phyloP scores from a whole-genome alignment of 2,888 invertebrate species.

The Pollenia amentaria region DNA sequence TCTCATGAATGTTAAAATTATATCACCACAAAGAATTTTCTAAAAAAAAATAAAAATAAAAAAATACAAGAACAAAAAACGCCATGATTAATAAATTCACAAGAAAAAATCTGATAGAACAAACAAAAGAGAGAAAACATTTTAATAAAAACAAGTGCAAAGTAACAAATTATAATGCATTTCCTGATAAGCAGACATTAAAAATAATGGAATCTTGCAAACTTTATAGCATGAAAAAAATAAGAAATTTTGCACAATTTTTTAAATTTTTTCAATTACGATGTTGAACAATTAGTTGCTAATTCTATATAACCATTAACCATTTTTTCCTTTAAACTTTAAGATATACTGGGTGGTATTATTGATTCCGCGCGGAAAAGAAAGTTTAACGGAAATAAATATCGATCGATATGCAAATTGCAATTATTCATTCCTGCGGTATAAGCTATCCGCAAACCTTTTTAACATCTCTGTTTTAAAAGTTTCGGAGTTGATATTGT shows the following conservation, averaged over 20 bases:
- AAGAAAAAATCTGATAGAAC: constrained; percentile 34
- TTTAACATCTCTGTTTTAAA: no score
- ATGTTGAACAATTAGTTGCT: no score
- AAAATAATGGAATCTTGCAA: constrained; percentile 32
- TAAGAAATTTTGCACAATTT: constrained; percentile 6
- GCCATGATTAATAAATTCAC: constrained; percentile 50
- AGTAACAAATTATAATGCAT: constrained; percentile 48
- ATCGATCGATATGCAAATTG: no score
- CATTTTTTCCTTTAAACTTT: no score
- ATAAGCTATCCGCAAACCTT: no score
- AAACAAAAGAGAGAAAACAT: constrained; percentile 22
- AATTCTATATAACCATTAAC: no score
- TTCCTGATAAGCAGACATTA: constrained; percentile 17
- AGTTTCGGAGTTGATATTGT: no score
- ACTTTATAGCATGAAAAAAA: constrained; percentile 20
- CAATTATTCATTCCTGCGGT: no score
- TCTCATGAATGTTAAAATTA: constrained; percentile 42
- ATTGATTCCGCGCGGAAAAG: no score
- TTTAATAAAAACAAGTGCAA: constrained; percentile 26
- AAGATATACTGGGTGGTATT: no score
- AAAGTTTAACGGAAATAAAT: no score
- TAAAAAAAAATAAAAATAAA: neutral
- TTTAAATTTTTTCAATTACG: no score
- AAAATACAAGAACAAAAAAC: constrained; percentile 1
- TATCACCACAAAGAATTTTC: constrained; percentile 33